Percentiles rank a stretch among this genome's conserved stretches.
Conservation (phyloP, 2,888 invertebrate species). For the Dorcus hopei region DNA sequence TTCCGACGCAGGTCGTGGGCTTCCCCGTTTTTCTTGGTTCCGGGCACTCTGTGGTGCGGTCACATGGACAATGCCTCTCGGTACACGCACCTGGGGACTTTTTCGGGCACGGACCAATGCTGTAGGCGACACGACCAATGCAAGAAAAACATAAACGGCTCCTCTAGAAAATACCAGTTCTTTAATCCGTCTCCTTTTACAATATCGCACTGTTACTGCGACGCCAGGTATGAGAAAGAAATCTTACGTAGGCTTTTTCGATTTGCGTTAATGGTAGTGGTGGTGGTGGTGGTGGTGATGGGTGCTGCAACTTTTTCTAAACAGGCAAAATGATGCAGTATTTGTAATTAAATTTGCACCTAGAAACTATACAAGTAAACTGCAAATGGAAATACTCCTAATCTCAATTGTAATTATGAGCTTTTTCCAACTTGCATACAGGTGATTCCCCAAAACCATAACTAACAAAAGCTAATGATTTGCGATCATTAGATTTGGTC, state of each 20-base stretch:
- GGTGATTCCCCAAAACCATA: too few relatives aligned
- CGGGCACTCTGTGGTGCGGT: constrained; percentile 77
- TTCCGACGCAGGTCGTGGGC: constrained; percentile 2
- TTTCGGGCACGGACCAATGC: constrained; percentile 63
- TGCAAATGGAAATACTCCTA: too few relatives aligned
- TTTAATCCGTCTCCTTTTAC: constrained; percentile 71
- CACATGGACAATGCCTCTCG: constrained; percentile 56
- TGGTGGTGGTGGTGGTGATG: neutral
- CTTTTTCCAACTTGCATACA: too few relatives aligned
- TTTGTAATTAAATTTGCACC: too few relatives aligned
- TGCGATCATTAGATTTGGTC: too few relatives aligned
- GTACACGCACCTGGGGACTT: constrained; percentile 61
- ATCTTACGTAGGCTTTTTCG: neutral
- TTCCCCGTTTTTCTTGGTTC: constrained; percentile 53
- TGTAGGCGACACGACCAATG: constrained; percentile 75
- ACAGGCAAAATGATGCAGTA: too few relatives aligned
- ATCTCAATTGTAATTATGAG: too few relatives aligned
- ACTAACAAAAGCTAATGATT: too few relatives aligned
- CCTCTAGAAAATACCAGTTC: constrained; percentile 59
- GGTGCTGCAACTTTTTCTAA: too few relatives aligned
- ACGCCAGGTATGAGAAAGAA: constrained; percentile 61
- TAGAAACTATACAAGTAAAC: too few relatives aligned
- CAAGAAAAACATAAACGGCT: constrained; percentile 58
- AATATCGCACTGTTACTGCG: constrained; percentile 73
- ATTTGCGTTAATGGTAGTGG: neutral